Percentiles rank a stretch among this genome's conserved stretches.
Conservation (phyloP, 1,140 invertebrate genomes). For the Uloborus diversus region DNA sequence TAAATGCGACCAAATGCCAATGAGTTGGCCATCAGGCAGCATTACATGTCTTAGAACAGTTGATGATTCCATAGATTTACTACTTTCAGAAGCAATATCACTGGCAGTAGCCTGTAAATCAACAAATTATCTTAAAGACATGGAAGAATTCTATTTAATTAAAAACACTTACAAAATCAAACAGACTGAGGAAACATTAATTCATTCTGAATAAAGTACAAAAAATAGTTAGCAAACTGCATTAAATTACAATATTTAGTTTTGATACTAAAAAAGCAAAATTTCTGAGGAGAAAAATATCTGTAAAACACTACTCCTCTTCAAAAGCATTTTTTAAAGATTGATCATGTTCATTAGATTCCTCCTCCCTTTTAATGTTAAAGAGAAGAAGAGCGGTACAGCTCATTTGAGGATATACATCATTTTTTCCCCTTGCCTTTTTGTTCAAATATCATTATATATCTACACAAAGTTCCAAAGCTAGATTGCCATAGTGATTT, state of each 20-base stretch:
- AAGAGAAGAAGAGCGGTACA: too few species aligned
- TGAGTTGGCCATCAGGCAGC: constrained; percentile 50
- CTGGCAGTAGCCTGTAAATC: neutral
- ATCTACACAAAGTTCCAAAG: too few species aligned
- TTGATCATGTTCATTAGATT: too few species aligned
- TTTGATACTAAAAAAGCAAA: neutral
- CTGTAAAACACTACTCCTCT: too few species aligned
- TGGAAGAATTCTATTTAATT: neutral
- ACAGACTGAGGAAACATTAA: neutral
- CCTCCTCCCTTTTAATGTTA: too few species aligned
- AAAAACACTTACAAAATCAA: neutral
- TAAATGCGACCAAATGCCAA: constrained; percentile 21
- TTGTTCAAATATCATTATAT: too few species aligned
- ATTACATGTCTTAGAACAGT: constrained; percentile 51
- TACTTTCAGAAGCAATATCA: constrained; percentile 14
- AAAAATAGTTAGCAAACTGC: neutral
- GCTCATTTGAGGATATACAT: too few species aligned
- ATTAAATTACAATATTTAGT: too few species aligned
- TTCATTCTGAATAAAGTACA: neutral
- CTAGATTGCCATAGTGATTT: too few species aligned
- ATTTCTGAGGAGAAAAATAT: too few species aligned
- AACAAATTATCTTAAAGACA: neutral
- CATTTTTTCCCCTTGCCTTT: too few species aligned
- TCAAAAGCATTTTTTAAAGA: too few species aligned
- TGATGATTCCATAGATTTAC: constrained; percentile 3